These are phyloP conservation scores for Netelia fuscicornis DNA, from an alignment of 2,888 invertebrate genomes.

Conservation along the genomic window DNA sequence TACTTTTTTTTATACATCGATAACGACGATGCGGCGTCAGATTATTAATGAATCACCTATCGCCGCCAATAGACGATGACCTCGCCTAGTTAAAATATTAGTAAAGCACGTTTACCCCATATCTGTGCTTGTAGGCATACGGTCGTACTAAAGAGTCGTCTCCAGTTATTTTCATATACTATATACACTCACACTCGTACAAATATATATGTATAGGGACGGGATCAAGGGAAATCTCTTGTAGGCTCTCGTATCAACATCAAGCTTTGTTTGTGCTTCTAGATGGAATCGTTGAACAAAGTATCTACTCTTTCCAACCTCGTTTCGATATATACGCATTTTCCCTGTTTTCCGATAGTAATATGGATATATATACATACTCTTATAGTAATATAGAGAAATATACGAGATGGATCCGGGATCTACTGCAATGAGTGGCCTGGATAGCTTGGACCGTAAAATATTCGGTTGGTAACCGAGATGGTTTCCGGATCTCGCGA, in stretches of 20 bases:
- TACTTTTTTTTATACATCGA: constrained; percentile 49
- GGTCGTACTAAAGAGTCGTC: neutral
- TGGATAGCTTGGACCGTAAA: too few relatives aligned
- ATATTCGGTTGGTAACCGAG: too few relatives aligned
- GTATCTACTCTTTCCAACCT: neutral
- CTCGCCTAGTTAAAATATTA: constrained; percentile 31
- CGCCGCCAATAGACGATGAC: constrained; percentile 2
- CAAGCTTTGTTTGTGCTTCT: constrained; percentile 48
- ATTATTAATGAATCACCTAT: constrained; percentile 32
- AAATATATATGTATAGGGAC: constrained; percentile 2
- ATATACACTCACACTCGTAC: neutral
- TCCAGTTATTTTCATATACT: neutral
- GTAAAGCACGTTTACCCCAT: constrained; percentile 44
- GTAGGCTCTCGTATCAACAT: constrained; percentile 27
- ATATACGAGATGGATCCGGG: too few relatives aligned
- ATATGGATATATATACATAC: too few relatives aligned
- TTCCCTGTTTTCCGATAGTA: too few relatives aligned
- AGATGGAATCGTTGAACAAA: constrained; percentile 57
- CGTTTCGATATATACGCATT: too few relatives aligned
- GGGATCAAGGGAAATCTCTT: constrained; percentile 8
- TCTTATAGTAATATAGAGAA: too few relatives aligned
- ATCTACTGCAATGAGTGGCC: too few relatives aligned
- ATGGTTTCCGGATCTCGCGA: too few relatives aligned
- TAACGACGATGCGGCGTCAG: constrained; percentile 22
- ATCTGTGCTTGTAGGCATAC: neutral